Evolutionary conservation across 2,113 vertebrate species (phyloP).

Genomic region (Halichoeres trimaculatus): DNA sequence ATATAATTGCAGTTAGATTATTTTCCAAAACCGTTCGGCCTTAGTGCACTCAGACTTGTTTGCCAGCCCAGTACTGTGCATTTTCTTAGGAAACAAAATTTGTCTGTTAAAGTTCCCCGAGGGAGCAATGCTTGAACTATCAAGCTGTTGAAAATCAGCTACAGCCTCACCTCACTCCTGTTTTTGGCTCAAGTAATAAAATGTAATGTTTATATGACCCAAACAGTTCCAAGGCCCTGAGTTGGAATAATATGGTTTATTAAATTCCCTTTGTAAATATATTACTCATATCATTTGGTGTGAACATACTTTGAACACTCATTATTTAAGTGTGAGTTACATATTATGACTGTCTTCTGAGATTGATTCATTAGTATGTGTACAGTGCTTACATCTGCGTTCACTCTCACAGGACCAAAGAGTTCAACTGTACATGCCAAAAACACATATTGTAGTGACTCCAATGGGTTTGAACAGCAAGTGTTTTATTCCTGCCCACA

Average conservation of each 20-base stretch:
- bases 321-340: constrained; percentile 22
- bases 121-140: not conserved
- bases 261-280: not conserved
- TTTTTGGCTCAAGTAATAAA: not conserved
- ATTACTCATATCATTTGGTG: constrained; percentile 12
- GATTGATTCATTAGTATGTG: constrained; percentile 39
- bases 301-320: constrained; percentile 26
- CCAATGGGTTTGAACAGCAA: constrained; percentile 60
- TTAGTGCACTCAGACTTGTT: too few species aligned
- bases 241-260: not conserved
- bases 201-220: not conserved
- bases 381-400: constrained; percentile 25
- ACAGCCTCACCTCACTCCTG: not conserved
- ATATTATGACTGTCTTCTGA: constrained; percentile 31
- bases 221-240: not conserved
- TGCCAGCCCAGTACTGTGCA: too few species aligned
- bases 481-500: constrained; percentile 62
- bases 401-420: constrained; percentile 30
- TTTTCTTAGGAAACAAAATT: too few species aligned
- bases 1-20: too few species aligned
- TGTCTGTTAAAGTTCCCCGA: too few species aligned
- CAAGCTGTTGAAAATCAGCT: not conserved
- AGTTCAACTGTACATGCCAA: constrained; percentile 48
- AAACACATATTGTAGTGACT: constrained; percentile 38
- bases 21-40: too few species aligned